Evolutionary conservation across 2,888 invertebrate genomes (phyloP), one percentile per base, ranked within the genome.

Genomic region (Mactromeris polynyma): DNA sequence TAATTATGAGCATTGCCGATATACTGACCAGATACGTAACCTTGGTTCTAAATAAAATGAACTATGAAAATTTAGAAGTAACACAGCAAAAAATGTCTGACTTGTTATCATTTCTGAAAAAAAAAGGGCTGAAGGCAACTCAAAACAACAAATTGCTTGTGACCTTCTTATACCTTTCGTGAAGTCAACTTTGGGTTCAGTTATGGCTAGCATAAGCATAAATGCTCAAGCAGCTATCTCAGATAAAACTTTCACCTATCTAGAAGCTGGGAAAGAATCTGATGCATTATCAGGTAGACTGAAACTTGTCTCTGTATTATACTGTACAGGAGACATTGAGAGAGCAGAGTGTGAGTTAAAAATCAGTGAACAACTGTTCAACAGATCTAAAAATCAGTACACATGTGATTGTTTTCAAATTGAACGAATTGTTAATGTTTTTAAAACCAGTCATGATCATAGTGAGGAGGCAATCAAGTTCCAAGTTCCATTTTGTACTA

Each of bases 231-330:
- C n/a, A 11, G 17, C 80, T 7, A 11, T 80, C 2, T 42, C 26
- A 19, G 80, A 26, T 38, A 31, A 46, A 46, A 46, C 46, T 1
- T 46, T 46, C 7, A 46, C 0, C 11, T 46, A 11, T 14, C n/a
- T 80, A 6, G 36, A 26, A n/a, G 31, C 31, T 4, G 80, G 80
- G 17, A 17, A 46, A 26, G n/a, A 80, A 1, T 46, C 46, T 7
- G 80, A 80, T 31, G 80, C 46, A 26, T 9, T 46, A 26, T 42
- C 80, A 31, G 46, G 80, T 26, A 80, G n/a, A 80, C 31, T 80
- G 46, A 80, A 80, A 46, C 42, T 46, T 14, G 80, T 40, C 33
- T n/a, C 80, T n/a, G 46, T 80, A 17, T 46, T 80, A 7, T 80
- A 80, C 31, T 11, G 42, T 42, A 80, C 38, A n/a, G 46, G 46